Base-by-base conservation (phyloP, 23 tunicate genomes). In the Halocynthia aurantium region DNA sequence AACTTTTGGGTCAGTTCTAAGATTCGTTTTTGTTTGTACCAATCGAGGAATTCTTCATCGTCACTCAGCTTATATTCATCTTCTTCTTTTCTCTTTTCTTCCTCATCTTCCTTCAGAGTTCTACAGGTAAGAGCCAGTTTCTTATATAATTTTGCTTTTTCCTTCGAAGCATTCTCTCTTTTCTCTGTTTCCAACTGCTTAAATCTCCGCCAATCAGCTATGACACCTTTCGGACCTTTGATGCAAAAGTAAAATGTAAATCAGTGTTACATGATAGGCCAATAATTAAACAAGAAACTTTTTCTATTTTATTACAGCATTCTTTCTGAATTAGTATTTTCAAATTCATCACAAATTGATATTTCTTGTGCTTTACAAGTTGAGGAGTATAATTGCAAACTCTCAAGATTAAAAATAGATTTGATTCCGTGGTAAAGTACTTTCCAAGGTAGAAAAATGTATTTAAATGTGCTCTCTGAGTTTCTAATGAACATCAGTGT, bases 151-250 rank as follows among this genome's bases (percentile, higher is more conserved):
- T 90, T 81, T 49, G 79, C 64, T 61, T 79, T 85, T 73, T 82
- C 84, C 55, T 71, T 64, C 22, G 5, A 12, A 22, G 70, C 76
- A 18, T 51, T 6, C 57, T 68, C 65, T 51, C 76, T 70, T 78
- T 85, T 73, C 77, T 86, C 91, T 55, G 55, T 52, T 55, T 86
- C 86, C 73, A 83, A 12, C 8, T 81, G 81, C 55, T 82, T 82
- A 56, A 77, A 92, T 31, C 70, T 75, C 51, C 78, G 68, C 98
- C 98, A 92, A 69, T 92, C 98, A 79, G 83, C 92, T 55, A 92
- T 92, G 6, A 92, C 98, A 6, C 98, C 98, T 82, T 92, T 92
- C 8, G 98, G 98, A 6, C 98, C 98, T 74, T 31, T 8, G 6
- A 4, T 44, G 76, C 17, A 68, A 68, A 15, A 68, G 4, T 12